Percentiles rank a stretch among this genome's conserved stretches.
Conservation (phyloP, 1,140 invertebrate genomes). For the Drosophila sechellia region DNA sequence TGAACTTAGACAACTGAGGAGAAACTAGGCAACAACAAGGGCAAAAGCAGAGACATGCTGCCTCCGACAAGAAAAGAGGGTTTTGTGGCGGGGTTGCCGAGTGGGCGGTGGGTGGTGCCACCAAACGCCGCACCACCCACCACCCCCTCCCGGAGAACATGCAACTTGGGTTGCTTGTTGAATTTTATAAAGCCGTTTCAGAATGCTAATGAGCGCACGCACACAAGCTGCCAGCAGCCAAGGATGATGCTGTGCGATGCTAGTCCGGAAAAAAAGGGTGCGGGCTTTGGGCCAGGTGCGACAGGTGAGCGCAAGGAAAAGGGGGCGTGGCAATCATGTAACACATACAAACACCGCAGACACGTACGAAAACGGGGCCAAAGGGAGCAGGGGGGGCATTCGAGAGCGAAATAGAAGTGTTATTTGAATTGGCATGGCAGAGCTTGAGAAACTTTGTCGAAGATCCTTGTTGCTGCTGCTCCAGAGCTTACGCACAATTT, state of each 20-base stretch:
- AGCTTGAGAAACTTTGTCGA: constrained; percentile 73
- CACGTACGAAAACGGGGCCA: constrained; percentile 57
- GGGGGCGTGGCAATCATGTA: constrained; percentile 71
- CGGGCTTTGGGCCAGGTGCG: constrained; percentile 16
- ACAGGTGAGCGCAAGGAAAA: constrained; percentile 59
- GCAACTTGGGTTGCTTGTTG: constrained; percentile 71
- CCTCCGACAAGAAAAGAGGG: constrained; percentile 27
- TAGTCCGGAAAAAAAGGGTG: constrained; percentile 7
- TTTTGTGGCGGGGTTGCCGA: neutral
- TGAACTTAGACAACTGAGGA: constrained; percentile 20
- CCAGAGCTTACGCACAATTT: constrained; percentile 77
- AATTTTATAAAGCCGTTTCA: constrained; percentile 82
- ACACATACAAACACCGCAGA: constrained; percentile 74
- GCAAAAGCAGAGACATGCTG: constrained; percentile 66
- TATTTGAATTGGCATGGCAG: constrained; percentile 78
- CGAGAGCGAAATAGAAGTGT: constrained; percentile 75
- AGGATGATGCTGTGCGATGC: constrained; percentile 44
- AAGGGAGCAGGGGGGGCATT: constrained; percentile 21
- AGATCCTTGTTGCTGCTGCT: constrained; percentile 32
- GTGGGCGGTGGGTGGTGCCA: neutral
- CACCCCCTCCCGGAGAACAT: constrained; percentile 22
- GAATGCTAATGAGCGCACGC: constrained; percentile 81
- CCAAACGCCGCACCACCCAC: neutral
- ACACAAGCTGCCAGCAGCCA: constrained; percentile 71
- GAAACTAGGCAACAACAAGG: constrained; percentile 42